Evolutionary conservation across 2,797 vertebrate genomes (phyloP).

Genomic region (Malurus leucopterus): DNA sequence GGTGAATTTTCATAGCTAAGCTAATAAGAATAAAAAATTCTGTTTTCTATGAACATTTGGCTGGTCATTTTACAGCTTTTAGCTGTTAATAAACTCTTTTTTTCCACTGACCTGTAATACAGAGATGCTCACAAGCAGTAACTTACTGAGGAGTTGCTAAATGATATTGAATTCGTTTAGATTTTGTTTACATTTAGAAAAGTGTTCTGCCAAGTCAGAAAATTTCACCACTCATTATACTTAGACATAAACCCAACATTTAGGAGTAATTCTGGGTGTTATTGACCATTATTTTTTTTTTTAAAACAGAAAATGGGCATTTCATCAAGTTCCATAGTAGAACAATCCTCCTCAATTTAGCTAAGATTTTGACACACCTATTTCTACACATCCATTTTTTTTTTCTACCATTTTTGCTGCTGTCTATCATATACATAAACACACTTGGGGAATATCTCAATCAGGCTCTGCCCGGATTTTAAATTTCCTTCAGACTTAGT

Average conservation of each 20-base stretch:
- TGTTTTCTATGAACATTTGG: neutral
- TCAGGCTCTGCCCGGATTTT: neutral
- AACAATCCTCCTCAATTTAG: neutral
- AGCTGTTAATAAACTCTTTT: accelerated
- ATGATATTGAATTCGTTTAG: neutral
- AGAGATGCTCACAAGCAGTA: neutral
- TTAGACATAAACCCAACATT: accelerated
- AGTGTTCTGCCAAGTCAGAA: neutral
- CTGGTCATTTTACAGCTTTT: neutral
- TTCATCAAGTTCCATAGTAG: neutral
- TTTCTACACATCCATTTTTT: neutral
- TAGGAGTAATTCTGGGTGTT: accelerated
- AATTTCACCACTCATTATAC: neutral
- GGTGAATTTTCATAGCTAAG: neutral
- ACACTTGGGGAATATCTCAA: neutral
- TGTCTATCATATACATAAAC: neutral
- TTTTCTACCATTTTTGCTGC: neutral
- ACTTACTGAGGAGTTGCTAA: neutral
- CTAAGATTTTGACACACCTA: neutral
- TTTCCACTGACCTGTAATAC: neutral
- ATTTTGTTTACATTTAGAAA: neutral
- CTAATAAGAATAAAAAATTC: neutral
- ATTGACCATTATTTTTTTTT: neutral
- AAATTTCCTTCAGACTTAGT: neutral
- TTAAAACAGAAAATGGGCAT: neutral